phyloP scores from a whole-genome alignment of 2,888 invertebrate genomes.

The Drosophila anceps region DNA sequence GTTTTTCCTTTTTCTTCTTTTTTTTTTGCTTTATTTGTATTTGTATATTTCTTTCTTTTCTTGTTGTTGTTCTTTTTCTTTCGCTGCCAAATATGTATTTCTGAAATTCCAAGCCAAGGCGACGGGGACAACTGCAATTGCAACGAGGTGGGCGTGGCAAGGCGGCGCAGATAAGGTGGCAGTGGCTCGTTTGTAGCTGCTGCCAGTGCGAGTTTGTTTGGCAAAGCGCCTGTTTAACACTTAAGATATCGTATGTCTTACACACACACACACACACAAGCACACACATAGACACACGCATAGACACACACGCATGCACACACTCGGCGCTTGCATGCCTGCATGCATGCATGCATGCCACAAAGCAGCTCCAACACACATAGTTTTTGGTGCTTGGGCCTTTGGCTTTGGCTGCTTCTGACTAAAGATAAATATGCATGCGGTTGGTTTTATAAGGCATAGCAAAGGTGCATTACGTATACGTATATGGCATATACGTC shows the following conservation, averaged over 20 bases:
- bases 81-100: constrained; percentile 48
- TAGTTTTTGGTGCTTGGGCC: constrained; percentile 17
- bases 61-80: neutral
- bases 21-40: constrained; percentile 42
- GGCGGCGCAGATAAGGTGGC: constrained; percentile 56
- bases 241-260: constrained; percentile 79
- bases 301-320: constrained; percentile 17
- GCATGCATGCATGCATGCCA: constrained; percentile 33
- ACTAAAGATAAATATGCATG: constrained; percentile 77
- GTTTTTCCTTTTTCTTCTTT: neutral
- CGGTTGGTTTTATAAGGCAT: constrained; percentile 67
- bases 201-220: constrained; percentile 68
- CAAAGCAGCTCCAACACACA: constrained; percentile 22
- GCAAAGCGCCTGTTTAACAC: constrained; percentile 81
- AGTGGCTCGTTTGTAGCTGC: constrained; percentile 60
- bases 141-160: constrained; percentile 65
- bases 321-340: neutral
- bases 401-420: constrained; percentile 22
- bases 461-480: constrained; percentile 65
- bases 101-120: constrained; percentile 44
- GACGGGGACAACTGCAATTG: constrained; percentile 35
- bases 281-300: constrained; percentile 25
- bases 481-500: constrained; percentile 56
- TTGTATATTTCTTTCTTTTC: constrained; percentile 36
- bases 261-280: constrained; percentile 41